Conservation (phyloP, 2,888 invertebrate species). For the Cataglyphis rosenhaueri region DNA sequence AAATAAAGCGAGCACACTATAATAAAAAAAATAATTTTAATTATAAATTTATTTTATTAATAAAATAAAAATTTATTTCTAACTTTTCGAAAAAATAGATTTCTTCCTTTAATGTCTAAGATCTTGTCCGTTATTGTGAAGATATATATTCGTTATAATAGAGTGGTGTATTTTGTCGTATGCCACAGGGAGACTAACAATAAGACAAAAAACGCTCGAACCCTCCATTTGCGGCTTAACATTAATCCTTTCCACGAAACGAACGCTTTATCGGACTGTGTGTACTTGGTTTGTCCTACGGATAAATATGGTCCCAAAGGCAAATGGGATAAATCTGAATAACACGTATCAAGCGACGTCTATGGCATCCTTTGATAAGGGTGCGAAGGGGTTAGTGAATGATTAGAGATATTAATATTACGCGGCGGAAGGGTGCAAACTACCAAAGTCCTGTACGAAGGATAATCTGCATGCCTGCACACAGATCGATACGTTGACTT, state of each 20-base stretch:
- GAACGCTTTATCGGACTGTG: slow-evolving; percentile 77
- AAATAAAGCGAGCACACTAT: neutral
- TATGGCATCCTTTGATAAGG: slow-evolving; percentile 83
- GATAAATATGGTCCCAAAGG: slow-evolving; percentile 79
- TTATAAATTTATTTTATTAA: neutral
- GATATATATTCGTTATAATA: slow-evolving; percentile 8
- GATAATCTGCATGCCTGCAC: slow-evolving; percentile 58
- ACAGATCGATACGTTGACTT: slow-evolving; percentile 24
- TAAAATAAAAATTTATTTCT: neutral
- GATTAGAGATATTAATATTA: slow-evolving; percentile 85
- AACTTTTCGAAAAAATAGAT: neutral
- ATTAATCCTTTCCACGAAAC: slow-evolving; percentile 78
- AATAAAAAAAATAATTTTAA: neutral
- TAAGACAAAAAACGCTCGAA: slow-evolving; percentile 60
- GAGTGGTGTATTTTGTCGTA: slow-evolving; percentile 16
- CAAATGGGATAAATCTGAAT: slow-evolving; percentile 84
- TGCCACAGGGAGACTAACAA: slow-evolving; percentile 33
- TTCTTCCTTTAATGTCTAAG: neutral
- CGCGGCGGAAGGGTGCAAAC: slow-evolving; percentile 79
- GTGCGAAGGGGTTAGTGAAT: slow-evolving; percentile 84
- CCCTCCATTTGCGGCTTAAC: slow-evolving; percentile 70
- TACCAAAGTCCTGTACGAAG: slow-evolving; percentile 70
- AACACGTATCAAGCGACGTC: slow-evolving; percentile 82
- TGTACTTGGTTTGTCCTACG: slow-evolving; percentile 80
- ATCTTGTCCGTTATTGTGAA: neutral